Evolutionary conservation across 2,888 invertebrate genomes (phyloP).

Genomic region (Parasteatoda lunata): DNA sequence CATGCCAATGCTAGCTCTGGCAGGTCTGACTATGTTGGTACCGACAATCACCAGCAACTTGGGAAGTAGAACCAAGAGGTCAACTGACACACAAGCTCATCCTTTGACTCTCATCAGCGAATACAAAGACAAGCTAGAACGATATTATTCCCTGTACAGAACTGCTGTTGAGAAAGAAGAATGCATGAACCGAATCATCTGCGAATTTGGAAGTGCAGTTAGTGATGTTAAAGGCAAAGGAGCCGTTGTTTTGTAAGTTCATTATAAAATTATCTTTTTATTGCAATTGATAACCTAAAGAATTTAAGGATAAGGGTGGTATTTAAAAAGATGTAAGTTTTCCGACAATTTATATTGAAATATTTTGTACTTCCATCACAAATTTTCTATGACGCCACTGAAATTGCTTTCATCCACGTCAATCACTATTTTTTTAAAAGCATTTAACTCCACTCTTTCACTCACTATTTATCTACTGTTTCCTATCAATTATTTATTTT

Average conservation of each 20-base stretch:
- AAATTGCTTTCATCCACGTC: too few relatives aligned
- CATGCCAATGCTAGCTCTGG: constrained; percentile 71
- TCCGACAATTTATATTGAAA: too few relatives aligned
- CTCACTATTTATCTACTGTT: too few relatives aligned
- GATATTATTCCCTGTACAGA: constrained; percentile 70
- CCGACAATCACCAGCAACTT: constrained; percentile 70
- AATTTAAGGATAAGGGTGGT: too few relatives aligned
- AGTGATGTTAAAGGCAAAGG: constrained; percentile 71
- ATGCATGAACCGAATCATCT: constrained; percentile 71
- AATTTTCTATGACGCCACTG: too few relatives aligned
- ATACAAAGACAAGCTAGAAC: constrained; percentile 70
- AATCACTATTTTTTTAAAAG: too few relatives aligned
- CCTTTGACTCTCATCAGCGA: constrained; percentile 63
- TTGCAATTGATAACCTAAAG: too few relatives aligned
- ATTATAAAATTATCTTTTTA: too few relatives aligned
- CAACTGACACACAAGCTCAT: constrained; percentile 28
- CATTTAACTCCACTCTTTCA: too few relatives aligned
- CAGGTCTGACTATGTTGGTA: constrained; percentile 70
- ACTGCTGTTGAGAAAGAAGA: constrained; percentile 71
- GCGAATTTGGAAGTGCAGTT: constrained; percentile 71
- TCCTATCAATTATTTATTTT: too few relatives aligned
- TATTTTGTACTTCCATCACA: too few relatives aligned
- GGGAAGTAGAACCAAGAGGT: constrained; percentile 69
- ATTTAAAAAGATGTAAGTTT: too few relatives aligned
- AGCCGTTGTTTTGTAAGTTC: constrained; percentile 71